A percentile compares a stretch with the other conserved stretches of the same genome.
These are phyloP conservation scores for Acestrorhynchus altus DNA, from an alignment of 2,797 vertebrate species.

Conservation along the genomic window DNA sequence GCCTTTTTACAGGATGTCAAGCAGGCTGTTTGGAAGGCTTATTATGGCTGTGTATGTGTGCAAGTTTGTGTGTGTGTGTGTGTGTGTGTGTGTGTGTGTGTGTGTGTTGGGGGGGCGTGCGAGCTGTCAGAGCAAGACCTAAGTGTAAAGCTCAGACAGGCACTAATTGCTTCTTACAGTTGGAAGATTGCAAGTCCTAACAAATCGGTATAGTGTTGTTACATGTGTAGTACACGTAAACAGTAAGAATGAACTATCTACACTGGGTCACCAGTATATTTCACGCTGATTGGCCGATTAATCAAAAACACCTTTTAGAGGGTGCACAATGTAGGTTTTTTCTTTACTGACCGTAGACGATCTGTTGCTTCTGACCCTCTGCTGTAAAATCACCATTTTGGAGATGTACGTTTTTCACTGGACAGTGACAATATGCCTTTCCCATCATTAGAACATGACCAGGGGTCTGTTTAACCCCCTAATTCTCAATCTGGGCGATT, in stretches of 20 bases:
- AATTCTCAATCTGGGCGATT: too few relatives aligned
- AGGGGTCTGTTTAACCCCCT: too few relatives aligned
- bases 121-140: neutral
- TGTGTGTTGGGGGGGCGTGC: neutral
- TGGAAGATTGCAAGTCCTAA: neutral
- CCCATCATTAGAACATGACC: too few relatives aligned
- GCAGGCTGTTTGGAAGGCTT: constrained; percentile 1
- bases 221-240: neutral
- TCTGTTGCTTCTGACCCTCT: too few relatives aligned
- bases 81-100: constrained; percentile 6
- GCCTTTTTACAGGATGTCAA: constrained; percentile 18
- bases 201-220: neutral
- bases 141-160: constrained; percentile 44
- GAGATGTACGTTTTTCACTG: too few relatives aligned
- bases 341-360: too few relatives aligned
- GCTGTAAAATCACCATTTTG: too few relatives aligned
- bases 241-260: neutral
- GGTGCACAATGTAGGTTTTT: too few relatives aligned
- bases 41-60: constrained; percentile 1
- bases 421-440: too few relatives aligned
- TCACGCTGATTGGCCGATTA: too few relatives aligned
- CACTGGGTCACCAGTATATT: too few relatives aligned
- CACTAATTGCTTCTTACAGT: constrained; percentile 12
- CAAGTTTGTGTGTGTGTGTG: constrained; percentile 7
- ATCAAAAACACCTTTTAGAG: too few relatives aligned